These are phyloP conservation scores for Mesocricetus auratus DNA, from an alignment of 2,113 vertebrate genomes.

Conservation along the genomic window DNA sequence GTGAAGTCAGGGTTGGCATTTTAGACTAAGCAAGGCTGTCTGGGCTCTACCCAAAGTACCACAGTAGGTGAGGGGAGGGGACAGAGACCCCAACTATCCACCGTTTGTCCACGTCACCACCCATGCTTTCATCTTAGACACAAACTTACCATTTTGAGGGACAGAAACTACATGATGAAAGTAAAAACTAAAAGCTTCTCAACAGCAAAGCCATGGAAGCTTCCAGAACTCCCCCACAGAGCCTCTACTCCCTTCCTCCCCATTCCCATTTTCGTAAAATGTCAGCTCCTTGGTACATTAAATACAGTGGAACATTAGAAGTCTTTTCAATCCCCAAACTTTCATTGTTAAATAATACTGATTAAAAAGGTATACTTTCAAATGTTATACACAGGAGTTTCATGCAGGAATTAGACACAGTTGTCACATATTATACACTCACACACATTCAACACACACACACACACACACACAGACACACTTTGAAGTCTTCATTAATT, in stretches of 20 bases:
- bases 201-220: not conserved
- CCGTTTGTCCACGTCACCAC: not conserved
- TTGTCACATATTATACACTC: not conserved
- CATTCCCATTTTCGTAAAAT: not conserved
- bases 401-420: not conserved
- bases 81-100: not conserved
- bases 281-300: not conserved
- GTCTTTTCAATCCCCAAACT: not conserved
- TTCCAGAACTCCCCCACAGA: not conserved
- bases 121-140: not conserved
- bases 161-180: not conserved
- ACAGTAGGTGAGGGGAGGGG: not conserved
- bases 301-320: not conserved
- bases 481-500: not conserved
- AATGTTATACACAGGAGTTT: not conserved
- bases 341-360: conserved; percentile 7
- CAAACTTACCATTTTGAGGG: not conserved
- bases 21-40: not conserved
- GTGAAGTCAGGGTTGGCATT: not conserved
- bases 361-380: conserved; percentile 20
- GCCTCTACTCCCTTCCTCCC: too few species aligned
- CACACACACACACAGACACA: not conserved
- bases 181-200: not conserved
- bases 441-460: not conserved
- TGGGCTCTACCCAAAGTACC: not conserved